Evolutionary conservation across 1,140 invertebrate genomes (phyloP).

Genomic region (Dufourea novaeangliae): DNA sequence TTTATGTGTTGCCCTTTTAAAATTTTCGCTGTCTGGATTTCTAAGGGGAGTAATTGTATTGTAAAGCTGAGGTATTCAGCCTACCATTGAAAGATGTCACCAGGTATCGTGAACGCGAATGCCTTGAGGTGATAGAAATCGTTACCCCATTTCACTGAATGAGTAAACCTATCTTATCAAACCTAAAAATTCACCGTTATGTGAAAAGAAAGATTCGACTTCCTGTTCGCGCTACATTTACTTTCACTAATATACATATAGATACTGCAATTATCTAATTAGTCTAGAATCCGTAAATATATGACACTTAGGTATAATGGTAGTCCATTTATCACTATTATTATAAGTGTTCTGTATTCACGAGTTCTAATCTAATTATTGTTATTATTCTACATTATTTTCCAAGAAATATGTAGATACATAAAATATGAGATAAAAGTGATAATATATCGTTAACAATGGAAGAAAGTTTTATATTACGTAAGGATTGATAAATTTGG

Average conservation of each 20-base stretch:
- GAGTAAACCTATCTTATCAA: background rate
- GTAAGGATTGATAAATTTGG: too few species aligned
- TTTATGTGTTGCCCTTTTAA: too few species aligned
- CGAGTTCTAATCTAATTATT: background rate
- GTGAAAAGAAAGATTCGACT: background rate
- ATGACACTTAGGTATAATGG: too few species aligned
- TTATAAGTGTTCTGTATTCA: background rate
- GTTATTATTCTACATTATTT: background rate
- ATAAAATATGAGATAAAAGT: background rate
- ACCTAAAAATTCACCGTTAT: background rate
- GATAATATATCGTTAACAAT: background rate
- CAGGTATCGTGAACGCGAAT: background rate
- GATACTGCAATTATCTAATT: background rate
- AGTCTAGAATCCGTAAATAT: background rate
- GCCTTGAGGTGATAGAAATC: background rate
- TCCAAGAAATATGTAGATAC: too few species aligned
- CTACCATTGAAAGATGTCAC: background rate
- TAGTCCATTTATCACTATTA: background rate
- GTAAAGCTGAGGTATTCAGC: background rate
- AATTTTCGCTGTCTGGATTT: too few species aligned
- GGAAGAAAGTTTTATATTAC: too few species aligned
- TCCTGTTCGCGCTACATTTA: background rate
- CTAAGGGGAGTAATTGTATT: too few species aligned
- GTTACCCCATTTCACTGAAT: background rate
- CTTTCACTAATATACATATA: background rate